phyloP scores from a whole-genome alignment of 2,888 invertebrate species.

The Leucophenga montana region DNA sequence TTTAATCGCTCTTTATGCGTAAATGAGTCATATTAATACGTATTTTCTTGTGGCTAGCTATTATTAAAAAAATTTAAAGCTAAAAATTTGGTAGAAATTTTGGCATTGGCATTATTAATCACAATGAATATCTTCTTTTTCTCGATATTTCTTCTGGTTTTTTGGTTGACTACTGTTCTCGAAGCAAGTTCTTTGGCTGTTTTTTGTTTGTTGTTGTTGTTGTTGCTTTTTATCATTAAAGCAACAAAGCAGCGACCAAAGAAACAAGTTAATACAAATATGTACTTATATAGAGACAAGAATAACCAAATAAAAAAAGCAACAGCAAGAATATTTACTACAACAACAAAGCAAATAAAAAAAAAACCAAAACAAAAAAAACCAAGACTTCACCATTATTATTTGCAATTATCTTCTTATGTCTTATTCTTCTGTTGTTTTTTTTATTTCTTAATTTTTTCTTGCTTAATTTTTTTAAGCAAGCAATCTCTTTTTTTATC shows the following conservation, averaged over 20 bases:
- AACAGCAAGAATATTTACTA: not conserved
- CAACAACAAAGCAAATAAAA: slow-evolving; percentile 14
- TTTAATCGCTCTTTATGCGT: not conserved
- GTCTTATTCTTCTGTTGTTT: slow-evolving; percentile 42
- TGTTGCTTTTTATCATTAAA: slow-evolving; percentile 10
- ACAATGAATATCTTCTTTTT: too few relatives aligned
- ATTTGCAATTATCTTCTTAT: slow-evolving; percentile 64
- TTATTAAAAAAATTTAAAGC: slow-evolving; percentile 22
- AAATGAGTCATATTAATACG: slow-evolving; percentile 23
- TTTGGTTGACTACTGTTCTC: too few relatives aligned
- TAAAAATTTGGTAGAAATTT: too few relatives aligned
- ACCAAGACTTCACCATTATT: slow-evolving; percentile 50
- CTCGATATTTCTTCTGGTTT: not conserved
- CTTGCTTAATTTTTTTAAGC: slow-evolving; percentile 36
- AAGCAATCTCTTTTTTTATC: slow-evolving; percentile 27
- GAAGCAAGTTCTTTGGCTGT: too few relatives aligned
- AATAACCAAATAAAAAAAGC: slow-evolving; percentile 1
- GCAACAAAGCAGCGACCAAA: not conserved
- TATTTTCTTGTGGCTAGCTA: too few relatives aligned
- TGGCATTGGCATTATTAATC: too few relatives aligned
- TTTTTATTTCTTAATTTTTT: slow-evolving; percentile 31
- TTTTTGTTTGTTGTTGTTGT: not conserved
- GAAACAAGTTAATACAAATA: slow-evolving; percentile 20
- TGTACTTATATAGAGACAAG: slow-evolving; percentile 12
- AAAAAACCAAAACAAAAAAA: slow-evolving; percentile 31